These are phyloP conservation scores for Cotesia vestalis DNA, from an alignment of 1,140 invertebrate species.

Conservation along the genomic window DNA sequence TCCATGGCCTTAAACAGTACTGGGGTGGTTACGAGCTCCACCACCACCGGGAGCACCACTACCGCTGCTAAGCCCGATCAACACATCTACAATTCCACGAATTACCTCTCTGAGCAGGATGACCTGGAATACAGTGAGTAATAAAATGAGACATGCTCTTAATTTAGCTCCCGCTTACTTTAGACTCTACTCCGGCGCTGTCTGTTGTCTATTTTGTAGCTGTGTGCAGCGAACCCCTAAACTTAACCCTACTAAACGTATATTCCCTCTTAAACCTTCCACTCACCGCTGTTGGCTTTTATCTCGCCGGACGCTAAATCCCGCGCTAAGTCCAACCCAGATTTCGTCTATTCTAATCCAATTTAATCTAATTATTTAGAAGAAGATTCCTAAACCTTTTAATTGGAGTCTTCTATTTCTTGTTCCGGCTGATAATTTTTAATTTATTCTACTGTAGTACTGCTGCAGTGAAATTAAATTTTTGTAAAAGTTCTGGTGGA, in stretches of 20 bases:
- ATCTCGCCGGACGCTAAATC: too few relatives aligned
- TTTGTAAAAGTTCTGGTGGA: too few relatives aligned
- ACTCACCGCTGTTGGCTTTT: too few relatives aligned
- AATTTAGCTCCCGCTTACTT: conserved; percentile 13
- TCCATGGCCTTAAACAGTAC: conserved; percentile 54
- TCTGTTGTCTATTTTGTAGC: not conserved
- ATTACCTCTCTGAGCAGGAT: conserved; percentile 57
- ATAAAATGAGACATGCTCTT: conserved; percentile 35
- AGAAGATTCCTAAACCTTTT: not conserved
- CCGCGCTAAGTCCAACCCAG: conserved; percentile 14
- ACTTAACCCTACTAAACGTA: too few relatives aligned
- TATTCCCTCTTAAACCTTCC: too few relatives aligned
- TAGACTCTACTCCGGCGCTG: not conserved
- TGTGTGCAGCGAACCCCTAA: not conserved
- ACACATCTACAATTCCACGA: conserved; percentile 59
- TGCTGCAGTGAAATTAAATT: too few relatives aligned
- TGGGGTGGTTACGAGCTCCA: conserved; percentile 39
- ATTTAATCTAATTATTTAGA: too few relatives aligned
- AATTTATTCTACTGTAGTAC: too few relatives aligned
- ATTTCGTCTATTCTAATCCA: too few relatives aligned
- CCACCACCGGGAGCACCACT: conserved; percentile 33
- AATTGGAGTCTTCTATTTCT: not conserved
- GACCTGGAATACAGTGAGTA: conserved; percentile 64
- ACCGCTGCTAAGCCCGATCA: conserved; percentile 53
- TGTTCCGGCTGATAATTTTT: too few relatives aligned